Percentiles rank a stretch among this genome's conserved stretches.
Evolutionary conservation across 2,797 vertebrate species (phyloP).

Genomic region (Ciconia nigra): DNA sequence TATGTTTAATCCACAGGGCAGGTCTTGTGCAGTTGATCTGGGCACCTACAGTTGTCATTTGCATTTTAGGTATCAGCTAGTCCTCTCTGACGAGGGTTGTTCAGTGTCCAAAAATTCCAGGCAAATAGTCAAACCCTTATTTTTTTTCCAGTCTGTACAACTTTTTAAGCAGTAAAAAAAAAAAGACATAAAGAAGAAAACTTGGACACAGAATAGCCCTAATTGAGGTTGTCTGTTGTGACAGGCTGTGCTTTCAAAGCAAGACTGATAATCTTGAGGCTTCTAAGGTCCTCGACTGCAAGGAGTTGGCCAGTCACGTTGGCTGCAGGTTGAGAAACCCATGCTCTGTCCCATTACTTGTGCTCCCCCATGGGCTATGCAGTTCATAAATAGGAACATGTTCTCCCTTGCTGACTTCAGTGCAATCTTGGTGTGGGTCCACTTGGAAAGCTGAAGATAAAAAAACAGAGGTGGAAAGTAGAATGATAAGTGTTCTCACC

Average conservation of each 20-base stretch:
- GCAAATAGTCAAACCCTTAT: too few relatives aligned
- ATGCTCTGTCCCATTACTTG: neutral
- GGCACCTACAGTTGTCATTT: neutral
- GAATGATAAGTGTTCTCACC: neutral
- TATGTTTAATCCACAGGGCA: neutral
- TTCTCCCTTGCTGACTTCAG: neutral
- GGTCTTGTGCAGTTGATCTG: neutral
- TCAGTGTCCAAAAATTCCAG: neutral
- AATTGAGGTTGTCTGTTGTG: neutral
- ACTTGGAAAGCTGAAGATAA: neutral
- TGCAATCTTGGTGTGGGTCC: neutral
- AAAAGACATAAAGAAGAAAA: fast-evolving
- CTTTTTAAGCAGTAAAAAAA: neutral
- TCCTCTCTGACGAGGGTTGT: neutral
- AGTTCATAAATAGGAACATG: neutral
- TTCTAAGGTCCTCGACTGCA: neutral
- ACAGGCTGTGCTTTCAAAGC: neutral
- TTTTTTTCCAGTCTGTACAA: neutral
- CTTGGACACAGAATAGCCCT: neutral
- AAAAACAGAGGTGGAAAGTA: neutral
- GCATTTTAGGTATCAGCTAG: neutral
- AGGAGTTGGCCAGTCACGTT: neutral
- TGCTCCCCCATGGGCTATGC: neutral
- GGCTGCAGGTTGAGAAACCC: neutral
- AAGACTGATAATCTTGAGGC: neutral